phyloP scores from a whole-genome alignment of 2,888 invertebrate species.

The Chrysomela aeneicollis region DNA sequence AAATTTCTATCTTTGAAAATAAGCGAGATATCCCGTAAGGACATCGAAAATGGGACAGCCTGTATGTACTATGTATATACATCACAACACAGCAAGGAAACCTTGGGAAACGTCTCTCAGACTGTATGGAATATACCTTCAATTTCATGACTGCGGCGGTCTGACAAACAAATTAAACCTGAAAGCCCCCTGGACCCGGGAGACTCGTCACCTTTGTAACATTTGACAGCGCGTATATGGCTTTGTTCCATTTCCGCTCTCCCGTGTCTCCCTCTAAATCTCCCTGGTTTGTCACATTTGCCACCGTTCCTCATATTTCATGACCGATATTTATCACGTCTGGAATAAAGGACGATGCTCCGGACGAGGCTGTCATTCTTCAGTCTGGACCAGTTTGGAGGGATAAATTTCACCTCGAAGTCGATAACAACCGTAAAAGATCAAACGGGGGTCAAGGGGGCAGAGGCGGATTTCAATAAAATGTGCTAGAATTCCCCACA shows the following conservation, averaged over 20 bases:
- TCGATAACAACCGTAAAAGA: too few species aligned
- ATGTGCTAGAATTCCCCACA: too few species aligned
- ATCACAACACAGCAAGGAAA: too few species aligned
- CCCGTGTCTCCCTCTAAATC: not conserved
- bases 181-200: conserved; percentile 8
- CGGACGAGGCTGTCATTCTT: not conserved
- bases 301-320: not conserved
- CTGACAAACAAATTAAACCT: conserved; percentile 26
- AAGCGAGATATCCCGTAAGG: too few species aligned
- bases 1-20: too few species aligned
- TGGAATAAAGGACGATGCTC: not conserved
- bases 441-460: too few species aligned
- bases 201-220: not conserved
- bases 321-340: not conserved
- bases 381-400: too few species aligned
- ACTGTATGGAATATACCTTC: not conserved
- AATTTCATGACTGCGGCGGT: not conserved
- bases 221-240: conserved; percentile 1
- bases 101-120: too few species aligned
- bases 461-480: too few species aligned
- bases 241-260: not conserved
- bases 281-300: not conserved
- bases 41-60: too few species aligned
- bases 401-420: too few species aligned
- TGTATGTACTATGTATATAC: too few species aligned